These are phyloP conservation scores for Cygnus olor DNA, from an alignment of 2,797 vertebrate genomes.

Conservation along the genomic window DNA sequence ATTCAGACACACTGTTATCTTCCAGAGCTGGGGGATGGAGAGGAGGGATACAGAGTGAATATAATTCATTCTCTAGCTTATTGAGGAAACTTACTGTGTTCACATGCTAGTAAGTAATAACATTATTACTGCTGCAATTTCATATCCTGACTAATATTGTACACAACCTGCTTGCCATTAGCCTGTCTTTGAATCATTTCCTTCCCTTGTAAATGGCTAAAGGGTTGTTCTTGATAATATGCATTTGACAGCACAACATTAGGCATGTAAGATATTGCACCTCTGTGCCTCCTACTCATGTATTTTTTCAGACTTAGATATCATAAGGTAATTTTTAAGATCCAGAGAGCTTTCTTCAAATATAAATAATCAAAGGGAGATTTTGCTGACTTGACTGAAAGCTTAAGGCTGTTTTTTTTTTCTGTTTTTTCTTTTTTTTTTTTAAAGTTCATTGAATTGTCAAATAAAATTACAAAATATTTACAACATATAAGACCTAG, in stretches of 20 bases:
- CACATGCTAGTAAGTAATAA: background rate
- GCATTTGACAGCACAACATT: slow-evolving; percentile 30
- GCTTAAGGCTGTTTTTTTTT: background rate
- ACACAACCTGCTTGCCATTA: slow-evolving; percentile 20
- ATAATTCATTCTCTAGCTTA: background rate
- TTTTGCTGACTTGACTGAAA: background rate
- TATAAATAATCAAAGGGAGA: background rate
- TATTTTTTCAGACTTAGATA: background rate
- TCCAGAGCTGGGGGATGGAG: background rate
- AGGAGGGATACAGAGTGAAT: background rate
- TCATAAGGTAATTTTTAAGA: slow-evolving; percentile 25
- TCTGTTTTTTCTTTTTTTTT: background rate
- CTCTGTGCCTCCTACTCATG: background rate
- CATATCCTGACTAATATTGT: background rate
- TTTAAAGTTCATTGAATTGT: background rate
- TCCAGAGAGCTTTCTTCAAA: background rate
- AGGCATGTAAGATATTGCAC: slow-evolving; percentile 11
- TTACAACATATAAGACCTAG: background rate
- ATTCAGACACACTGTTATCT: background rate
- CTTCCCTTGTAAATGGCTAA: slow-evolving; percentile 17
- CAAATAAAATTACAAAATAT: slow-evolving; percentile 7
- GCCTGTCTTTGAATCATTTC: slow-evolving; percentile 20
- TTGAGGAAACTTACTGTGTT: background rate
- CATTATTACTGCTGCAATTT: background rate
- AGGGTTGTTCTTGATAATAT: slow-evolving; percentile 6